phyloP scores from a whole-genome alignment of 2,113 vertebrate genomes.

The Jaculus jaculus region DNA sequence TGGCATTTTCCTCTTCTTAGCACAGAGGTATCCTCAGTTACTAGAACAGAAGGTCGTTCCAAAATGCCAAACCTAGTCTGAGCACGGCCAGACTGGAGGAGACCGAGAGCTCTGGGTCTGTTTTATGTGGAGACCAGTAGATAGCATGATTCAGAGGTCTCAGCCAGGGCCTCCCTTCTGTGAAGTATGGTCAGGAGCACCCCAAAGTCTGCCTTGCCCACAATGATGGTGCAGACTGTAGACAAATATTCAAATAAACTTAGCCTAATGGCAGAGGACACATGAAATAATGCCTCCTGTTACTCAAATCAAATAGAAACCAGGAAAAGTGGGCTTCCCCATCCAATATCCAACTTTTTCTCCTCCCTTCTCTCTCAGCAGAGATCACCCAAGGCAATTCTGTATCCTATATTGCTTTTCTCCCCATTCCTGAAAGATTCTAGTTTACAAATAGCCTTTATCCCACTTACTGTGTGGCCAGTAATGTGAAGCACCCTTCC shows the following conservation, averaged over 20 bases:
- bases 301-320: neutral
- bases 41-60: too few species aligned
- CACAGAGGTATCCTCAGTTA: too few species aligned
- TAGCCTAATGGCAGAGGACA: neutral
- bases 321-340: neutral
- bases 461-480: neutral
- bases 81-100: too few species aligned
- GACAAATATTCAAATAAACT: neutral
- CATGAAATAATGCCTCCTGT: neutral
- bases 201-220: neutral
- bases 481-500: neutral
- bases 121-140: neutral
- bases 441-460: neutral
- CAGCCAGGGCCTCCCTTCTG: neutral
- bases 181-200: neutral
- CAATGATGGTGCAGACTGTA: neutral
- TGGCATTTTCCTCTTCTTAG: too few species aligned
- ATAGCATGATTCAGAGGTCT: neutral
- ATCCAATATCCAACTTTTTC: neutral
- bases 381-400: neutral
- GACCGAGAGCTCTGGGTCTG: too few species aligned
- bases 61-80: too few species aligned
- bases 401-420: neutral
- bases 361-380: neutral
- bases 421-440: neutral